Conservation (phyloP, 2,797 vertebrate species). For the Liparis tanakae region DNA sequence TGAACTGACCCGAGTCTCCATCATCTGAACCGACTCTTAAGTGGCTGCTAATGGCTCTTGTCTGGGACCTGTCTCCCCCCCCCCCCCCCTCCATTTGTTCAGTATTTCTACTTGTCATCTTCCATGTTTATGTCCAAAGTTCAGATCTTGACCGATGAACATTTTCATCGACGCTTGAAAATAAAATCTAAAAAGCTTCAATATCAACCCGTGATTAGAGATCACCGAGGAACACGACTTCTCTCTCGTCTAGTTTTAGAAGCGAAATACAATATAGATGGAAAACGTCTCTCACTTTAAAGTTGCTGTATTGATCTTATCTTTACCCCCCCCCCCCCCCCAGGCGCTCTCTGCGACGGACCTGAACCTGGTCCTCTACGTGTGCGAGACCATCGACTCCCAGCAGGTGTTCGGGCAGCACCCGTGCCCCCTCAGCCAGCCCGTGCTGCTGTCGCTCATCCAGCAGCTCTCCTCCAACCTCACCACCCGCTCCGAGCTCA, state of each 20-base stretch:
- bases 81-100: background rate
- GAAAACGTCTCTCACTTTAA: background rate
- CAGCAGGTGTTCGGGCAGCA: constrained; percentile 96
- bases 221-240: background rate
- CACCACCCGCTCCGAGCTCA: constrained; percentile 93
- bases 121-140: background rate
- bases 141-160: background rate
- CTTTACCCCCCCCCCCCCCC: background rate
- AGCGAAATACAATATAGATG: background rate
- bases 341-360: constrained; percentile 90
- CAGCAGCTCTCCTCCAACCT: constrained; percentile 98
- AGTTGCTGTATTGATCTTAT: background rate
- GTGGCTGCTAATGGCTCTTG: background rate
- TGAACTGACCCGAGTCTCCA: background rate
- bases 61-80: background rate
- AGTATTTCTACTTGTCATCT: background rate
- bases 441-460: constrained; percentile 97
- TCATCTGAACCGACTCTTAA: background rate
- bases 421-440: constrained; percentile 94
- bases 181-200: background rate
- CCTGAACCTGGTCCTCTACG: constrained; percentile 95
- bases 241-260: background rate
- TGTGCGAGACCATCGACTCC: constrained; percentile 96
- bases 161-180: background rate
- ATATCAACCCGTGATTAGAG: background rate